Evolutionary conservation across 92 coral and sea anemone genomes (phyloP).

Genomic region (Umimayanthus chanpuru): DNA sequence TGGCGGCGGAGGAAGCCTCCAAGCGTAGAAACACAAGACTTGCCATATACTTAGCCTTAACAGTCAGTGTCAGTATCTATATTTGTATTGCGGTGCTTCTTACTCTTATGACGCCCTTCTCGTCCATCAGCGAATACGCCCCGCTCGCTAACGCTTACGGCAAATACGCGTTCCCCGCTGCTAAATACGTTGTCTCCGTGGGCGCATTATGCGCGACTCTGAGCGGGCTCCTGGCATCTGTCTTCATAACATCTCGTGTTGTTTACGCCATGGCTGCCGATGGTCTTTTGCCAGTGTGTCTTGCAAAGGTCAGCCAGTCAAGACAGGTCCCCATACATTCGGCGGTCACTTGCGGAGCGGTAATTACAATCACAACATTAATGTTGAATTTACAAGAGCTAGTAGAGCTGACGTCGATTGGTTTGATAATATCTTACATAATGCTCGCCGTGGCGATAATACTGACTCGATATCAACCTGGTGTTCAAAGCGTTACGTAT

Average conservation of each 20-base stretch:
- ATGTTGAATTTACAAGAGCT: constrained; percentile 59
- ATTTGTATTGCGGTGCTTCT: constrained; percentile 50
- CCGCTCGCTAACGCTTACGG: constrained; percentile 78
- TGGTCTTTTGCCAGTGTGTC: constrained; percentile 70
- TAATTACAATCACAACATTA: constrained; percentile 65
- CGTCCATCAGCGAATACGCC: constrained; percentile 55
- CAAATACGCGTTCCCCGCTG: constrained; percentile 54
- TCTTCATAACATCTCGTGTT: constrained; percentile 71
- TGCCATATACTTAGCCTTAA: constrained; percentile 57
- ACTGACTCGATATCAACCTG: constrained; percentile 73
- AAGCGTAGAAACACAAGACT: constrained; percentile 52
- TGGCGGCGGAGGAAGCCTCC: constrained; percentile 79
- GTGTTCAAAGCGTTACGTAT: constrained; percentile 8
- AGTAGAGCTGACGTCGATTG: constrained; percentile 72
- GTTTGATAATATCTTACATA: constrained; percentile 63
- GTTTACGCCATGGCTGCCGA: constrained; percentile 83
- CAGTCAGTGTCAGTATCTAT: constrained; percentile 57
- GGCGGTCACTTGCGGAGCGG: constrained; percentile 55
- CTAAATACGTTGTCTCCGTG: constrained; percentile 74
- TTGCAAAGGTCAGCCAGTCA: constrained; percentile 53
- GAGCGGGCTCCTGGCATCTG: constrained; percentile 60
- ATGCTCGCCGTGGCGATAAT: constrained; percentile 74
- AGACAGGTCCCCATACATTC: constrained; percentile 74
- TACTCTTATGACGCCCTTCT: constrained; percentile 78
- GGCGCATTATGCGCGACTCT: constrained; percentile 76